phyloP scores from a whole-genome alignment of 2,888 invertebrate species.

The Acronicta alni region DNA sequence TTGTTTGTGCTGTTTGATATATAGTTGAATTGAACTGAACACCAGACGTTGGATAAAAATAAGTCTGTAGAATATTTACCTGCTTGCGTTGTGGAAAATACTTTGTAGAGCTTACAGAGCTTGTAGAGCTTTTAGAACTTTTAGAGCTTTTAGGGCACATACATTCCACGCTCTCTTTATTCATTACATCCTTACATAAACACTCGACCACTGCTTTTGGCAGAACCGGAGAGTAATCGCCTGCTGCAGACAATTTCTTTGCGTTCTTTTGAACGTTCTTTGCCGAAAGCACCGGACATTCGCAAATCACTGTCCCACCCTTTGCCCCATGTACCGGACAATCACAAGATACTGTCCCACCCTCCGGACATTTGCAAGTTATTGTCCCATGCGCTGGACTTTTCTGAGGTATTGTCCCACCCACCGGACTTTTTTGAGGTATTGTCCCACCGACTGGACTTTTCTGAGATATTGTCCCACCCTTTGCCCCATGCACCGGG shows the following conservation, averaged over 20 bases:
- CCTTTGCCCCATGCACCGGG: no score
- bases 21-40: not conserved
- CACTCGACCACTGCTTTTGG: not conserved
- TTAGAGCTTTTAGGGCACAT: no score
- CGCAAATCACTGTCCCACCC: not conserved
- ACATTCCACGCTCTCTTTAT: no score
- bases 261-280: not conserved
- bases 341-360: no score
- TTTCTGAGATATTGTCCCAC: no score
- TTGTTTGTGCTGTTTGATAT: constrained; percentile 7
- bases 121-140: no score
- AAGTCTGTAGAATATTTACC: constrained; percentile 36
- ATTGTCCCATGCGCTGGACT: no score
- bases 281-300: not conserved
- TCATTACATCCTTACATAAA: not conserved
- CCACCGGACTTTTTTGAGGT: no score
- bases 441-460: no score
- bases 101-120: constrained; percentile 3
- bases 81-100: constrained; percentile 2
- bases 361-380: no score
- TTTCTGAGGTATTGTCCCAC: no score
- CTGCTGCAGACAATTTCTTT: constrained; percentile 9
- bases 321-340: no score
- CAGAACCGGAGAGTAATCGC: not conserved
- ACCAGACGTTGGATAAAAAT: constrained; percentile 8